phyloP scores from a whole-genome alignment of 2,113 vertebrate genomes.

The Cyprinodon brontotheroides region DNA sequence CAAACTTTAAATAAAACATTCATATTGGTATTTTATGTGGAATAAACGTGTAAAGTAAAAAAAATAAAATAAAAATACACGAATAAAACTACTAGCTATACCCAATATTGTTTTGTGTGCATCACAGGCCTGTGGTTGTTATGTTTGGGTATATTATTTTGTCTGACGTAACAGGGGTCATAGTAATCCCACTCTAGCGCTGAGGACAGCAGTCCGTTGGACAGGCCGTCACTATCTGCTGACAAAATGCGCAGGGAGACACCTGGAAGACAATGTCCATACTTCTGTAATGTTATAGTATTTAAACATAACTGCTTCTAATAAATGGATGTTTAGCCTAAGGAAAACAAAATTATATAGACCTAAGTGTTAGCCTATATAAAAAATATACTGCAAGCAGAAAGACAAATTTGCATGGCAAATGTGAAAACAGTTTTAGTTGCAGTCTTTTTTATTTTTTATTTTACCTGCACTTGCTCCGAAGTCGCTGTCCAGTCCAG shows the following conservation, averaged over 20 bases:
- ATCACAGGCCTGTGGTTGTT: constrained; percentile 67
- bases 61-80: constrained; percentile 11
- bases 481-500: constrained; percentile 86
- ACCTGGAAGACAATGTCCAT: constrained; percentile 61
- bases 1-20: background rate
- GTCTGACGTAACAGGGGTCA: constrained; percentile 82
- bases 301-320: background rate
- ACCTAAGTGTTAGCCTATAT: background rate
- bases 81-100: constrained; percentile 63
- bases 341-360: too few species aligned
- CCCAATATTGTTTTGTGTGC: constrained; percentile 80
- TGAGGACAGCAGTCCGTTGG: constrained; percentile 61
- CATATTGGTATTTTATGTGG: background rate
- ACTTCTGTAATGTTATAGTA: background rate
- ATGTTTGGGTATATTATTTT: constrained; percentile 75
- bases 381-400: background rate
- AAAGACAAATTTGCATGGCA: background rate
- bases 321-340: background rate
- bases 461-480: constrained; percentile 83
- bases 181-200: constrained; percentile 86
- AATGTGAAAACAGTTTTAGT: background rate
- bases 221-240: constrained; percentile 80
- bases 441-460: too few species aligned
- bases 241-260: constrained; percentile 83
- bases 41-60: constrained; percentile 26